Evolutionary conservation across 2,113 vertebrate species (phyloP).

Genomic region (Cairina moschata): DNA sequence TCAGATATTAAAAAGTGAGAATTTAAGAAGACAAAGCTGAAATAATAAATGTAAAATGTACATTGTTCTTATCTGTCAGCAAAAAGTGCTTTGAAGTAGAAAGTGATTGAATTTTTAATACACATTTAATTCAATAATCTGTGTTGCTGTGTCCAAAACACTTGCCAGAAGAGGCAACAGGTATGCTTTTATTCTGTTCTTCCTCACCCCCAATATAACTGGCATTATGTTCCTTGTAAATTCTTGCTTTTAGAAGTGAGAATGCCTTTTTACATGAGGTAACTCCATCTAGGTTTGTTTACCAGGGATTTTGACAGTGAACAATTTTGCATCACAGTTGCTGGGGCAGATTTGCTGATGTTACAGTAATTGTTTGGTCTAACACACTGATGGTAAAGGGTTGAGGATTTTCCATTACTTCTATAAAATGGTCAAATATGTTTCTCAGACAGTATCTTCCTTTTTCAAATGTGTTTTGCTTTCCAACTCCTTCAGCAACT

Average conservation of each 20-base stretch:
- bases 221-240: not conserved
- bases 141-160: not conserved
- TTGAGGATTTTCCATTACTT: not conserved
- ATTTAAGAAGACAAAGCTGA: constrained; percentile 11
- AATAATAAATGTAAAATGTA: not conserved
- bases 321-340: not conserved
- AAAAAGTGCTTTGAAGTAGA: not conserved
- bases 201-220: not conserved
- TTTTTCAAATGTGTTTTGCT: not conserved
- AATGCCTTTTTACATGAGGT: not conserved
- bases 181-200: not conserved
- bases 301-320: not conserved
- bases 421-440: not conserved
- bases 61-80: not conserved
- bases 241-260: not conserved
- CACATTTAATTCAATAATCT: not conserved
- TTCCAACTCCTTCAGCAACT: not conserved
- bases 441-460: not conserved
- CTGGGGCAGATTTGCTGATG: not conserved
- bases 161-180: not conserved
- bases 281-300: not conserved
- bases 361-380: not conserved
- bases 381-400: not conserved
- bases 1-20: constrained; percentile 23
- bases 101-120: constrained; percentile 10